These are phyloP conservation scores for Goniozus legneri DNA, from an alignment of 1,140 invertebrate species.

Conservation along the genomic window DNA sequence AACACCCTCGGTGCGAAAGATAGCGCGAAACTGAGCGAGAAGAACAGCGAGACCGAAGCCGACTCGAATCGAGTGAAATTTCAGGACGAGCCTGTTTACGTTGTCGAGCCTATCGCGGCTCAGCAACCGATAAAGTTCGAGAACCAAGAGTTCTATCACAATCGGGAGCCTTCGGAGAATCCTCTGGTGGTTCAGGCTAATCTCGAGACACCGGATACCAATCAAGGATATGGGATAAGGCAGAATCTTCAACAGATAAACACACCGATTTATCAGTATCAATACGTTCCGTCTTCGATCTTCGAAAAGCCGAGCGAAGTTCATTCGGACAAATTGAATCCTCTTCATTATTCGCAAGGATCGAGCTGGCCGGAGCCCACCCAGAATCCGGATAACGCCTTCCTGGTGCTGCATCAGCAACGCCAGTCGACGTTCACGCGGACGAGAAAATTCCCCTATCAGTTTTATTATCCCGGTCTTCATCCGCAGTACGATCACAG, in stretches of 20 bases:
- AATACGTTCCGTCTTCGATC: neutral
- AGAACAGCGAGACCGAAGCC: neutral
- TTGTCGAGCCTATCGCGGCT: neutral
- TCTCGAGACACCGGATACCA: too few relatives aligned
- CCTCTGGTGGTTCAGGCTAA: too few relatives aligned
- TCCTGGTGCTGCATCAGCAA: constrained; percentile 25
- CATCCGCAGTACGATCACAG: too few relatives aligned
- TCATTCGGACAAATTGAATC: too few relatives aligned
- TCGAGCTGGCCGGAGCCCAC: too few relatives aligned
- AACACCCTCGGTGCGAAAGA: constrained; percentile 17
- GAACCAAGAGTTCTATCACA: constrained; percentile 10
- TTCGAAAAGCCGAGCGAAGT: constrained; percentile 21
- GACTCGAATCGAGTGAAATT: constrained; percentile 18
- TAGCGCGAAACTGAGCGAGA: neutral
- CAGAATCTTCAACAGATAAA: too few relatives aligned
- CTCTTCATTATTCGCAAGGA: too few relatives aligned
- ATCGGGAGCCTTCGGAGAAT: too few relatives aligned
- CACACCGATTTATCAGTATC: constrained; percentile 9
- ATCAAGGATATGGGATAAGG: too few relatives aligned
- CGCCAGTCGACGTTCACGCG: constrained; percentile 26
- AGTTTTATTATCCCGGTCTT: constrained; percentile 29
- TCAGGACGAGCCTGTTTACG: constrained; percentile 19
- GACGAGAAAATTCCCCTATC: constrained; percentile 31
- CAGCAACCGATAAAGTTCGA: neutral
- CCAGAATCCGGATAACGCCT: constrained; percentile 28